Conservation (phyloP, 2,888 invertebrate species). For the Oegoconia quadripuncta region DNA sequence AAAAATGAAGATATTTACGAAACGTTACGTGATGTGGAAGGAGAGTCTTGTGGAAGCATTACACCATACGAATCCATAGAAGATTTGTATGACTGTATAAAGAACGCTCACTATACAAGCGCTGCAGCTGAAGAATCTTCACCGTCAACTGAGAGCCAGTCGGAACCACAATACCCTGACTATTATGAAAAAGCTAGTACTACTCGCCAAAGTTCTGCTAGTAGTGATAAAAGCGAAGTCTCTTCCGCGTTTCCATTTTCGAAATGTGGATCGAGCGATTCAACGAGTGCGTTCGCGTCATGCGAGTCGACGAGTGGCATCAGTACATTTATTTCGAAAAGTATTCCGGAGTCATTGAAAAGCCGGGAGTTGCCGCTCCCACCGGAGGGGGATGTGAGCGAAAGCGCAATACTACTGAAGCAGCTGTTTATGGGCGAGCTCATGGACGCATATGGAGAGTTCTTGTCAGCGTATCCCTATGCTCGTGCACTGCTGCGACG, state of each 20-base stretch:
- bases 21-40: slow-evolving; percentile 54
- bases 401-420: slow-evolving; percentile 67
- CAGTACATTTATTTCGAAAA: slow-evolving; percentile 59
- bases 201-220: slow-evolving; percentile 65
- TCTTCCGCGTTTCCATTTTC: slow-evolving; percentile 74
- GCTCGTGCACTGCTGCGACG: slow-evolving; percentile 81
- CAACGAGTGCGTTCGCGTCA: slow-evolving; percentile 65
- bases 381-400: slow-evolving; percentile 50
- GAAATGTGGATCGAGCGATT: slow-evolving; percentile 72
- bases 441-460: slow-evolving; percentile 83
- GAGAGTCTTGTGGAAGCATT: slow-evolving; percentile 67
- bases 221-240: slow-evolving; percentile 70
- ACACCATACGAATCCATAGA: slow-evolving; percentile 75
- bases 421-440: slow-evolving; percentile 82
- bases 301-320: slow-evolving; percentile 72
- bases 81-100: slow-evolving; percentile 72
- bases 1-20: slow-evolving; percentile 70
- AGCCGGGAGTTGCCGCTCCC: slow-evolving; percentile 64
- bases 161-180: slow-evolving; percentile 66
- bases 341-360: slow-evolving; percentile 55
- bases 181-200: slow-evolving; percentile 64
- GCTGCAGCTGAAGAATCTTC: slow-evolving; percentile 62
- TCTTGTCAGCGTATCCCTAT: slow-evolving; percentile 79
- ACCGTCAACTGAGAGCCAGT: slow-evolving; percentile 64
- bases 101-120: slow-evolving; percentile 64